Base-by-base conservation (phyloP, 2,888 invertebrate genomes). In the Trachelus iudaicus region DNA sequence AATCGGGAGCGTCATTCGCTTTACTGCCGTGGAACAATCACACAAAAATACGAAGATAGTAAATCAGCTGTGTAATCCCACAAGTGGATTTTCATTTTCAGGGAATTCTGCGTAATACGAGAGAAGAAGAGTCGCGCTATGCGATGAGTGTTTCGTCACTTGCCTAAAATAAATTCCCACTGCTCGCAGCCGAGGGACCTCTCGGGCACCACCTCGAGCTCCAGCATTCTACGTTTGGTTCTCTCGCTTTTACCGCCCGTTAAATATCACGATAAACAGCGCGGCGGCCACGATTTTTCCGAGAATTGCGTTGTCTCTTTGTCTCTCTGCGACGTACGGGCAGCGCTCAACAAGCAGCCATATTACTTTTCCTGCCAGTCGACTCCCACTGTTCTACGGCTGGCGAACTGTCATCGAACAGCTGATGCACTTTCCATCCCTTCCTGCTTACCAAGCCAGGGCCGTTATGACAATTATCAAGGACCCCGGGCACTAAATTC, bases 111-210 rank as follows among this genome's bases (percentile, higher is more conserved):
- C 86, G 87, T 86, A 87, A 86, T 85, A 84, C 75, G 79, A 77
- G 73, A 77, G 77, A 56, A 79, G 75, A 40, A 76, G 79, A 73
- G 68, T 34, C 40, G 78, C 76, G 73, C 34, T 73, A 73, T 76
- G 56, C 73, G 69, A 76, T 71, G 79, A 76, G 76, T 76, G 83
- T 88, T 84, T 86, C 85, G 86, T 87, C 90, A 93, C 96, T 95
- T 93, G 97, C 98, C 98, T 93, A 98, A 93, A 92, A 97, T 95
- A 93, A 99, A 98, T 94, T 99, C 98, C 98, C 98, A 98, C 94
- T 97, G 96, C 93, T 98, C 98, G 92, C 98, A 97, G 93, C 98
- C 97, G 91, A 99, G 94, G 89, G 97, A 97, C 90, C 97, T 95
- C 93, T 98, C 98, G 87, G 98, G 98, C 92, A 97, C 95, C 90